These are phyloP conservation scores for Lithophane socia DNA, from an alignment of 2,888 invertebrate genomes.

Conservation along the genomic window DNA sequence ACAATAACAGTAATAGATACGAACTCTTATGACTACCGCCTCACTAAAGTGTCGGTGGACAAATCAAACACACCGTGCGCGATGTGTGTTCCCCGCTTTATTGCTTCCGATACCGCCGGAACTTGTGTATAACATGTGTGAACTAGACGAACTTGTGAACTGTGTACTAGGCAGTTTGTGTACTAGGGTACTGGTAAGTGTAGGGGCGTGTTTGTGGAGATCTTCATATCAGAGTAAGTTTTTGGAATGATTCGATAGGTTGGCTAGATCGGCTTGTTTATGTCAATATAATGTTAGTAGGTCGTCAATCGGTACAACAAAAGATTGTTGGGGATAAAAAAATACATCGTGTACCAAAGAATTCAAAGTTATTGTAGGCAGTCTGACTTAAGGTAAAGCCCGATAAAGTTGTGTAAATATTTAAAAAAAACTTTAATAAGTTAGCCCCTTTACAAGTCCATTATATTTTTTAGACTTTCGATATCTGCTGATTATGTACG, in stretches of 20 bases:
- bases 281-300: not conserved
- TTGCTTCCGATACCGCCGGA: conserved; percentile 50
- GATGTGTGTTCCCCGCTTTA: conserved; percentile 29
- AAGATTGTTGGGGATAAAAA: not conserved
- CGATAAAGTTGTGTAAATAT: too few species aligned
- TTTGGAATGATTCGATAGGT: not conserved
- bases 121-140: conserved; percentile 15
- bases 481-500: not conserved
- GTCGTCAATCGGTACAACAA: not conserved
- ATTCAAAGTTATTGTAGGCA: not conserved
- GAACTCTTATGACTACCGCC: conserved; percentile 11
- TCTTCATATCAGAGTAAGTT: conserved; percentile 7
- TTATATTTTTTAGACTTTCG: too few species aligned
- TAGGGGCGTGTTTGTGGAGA: conserved; percentile 18
- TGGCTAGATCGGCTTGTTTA: not conserved
- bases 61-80: conserved; percentile 33
- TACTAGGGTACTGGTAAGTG: conserved; percentile 6
- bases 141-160: conserved; percentile 10
- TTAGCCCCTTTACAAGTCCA: not conserved
- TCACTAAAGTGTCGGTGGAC: conserved; percentile 25
- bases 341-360: too few species aligned
- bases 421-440: not conserved
- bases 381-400: not conserved
- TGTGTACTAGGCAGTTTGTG: conserved; percentile 10
- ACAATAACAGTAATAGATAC: conserved; percentile 1